phyloP scores from a whole-genome alignment of 2,797 vertebrate genomes.

The Smutsia temminckii region DNA sequence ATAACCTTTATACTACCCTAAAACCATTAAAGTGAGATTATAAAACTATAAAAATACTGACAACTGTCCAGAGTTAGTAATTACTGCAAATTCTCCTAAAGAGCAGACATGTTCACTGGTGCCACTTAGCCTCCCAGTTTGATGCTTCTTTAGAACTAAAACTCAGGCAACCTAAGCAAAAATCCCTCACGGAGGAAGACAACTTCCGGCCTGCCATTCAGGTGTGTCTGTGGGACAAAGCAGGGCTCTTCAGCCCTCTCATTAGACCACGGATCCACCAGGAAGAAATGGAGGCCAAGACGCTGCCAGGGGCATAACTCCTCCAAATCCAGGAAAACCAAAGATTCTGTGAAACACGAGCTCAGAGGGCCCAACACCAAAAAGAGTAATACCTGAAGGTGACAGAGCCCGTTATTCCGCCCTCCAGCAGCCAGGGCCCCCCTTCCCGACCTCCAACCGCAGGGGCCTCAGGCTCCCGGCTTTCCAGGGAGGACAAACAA shows the following conservation, averaged over 20 bases:
- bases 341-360: not conserved
- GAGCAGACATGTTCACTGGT: not conserved
- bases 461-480: not conserved
- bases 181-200: constrained; percentile 25
- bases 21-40: not conserved
- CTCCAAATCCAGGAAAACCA: constrained; percentile 34
- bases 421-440: not conserved
- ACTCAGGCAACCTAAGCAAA: not conserved
- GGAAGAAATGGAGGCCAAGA: constrained; percentile 30
- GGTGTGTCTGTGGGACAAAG: constrained; percentile 55
- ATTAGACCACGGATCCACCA: not conserved
- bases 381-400: not conserved
- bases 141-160: constrained; percentile 40
- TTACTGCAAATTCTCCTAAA: not conserved
- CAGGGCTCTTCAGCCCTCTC: constrained; percentile 41
- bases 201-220: constrained; percentile 21
- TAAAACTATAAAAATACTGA: not conserved
- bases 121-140: constrained; percentile 39
- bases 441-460: not conserved
- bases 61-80: not conserved
- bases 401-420: not conserved
- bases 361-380: not conserved
- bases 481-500: not conserved
- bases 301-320: not conserved
- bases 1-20: too few relatives aligned